phyloP scores from a whole-genome alignment of 2,797 vertebrate species.

The Manis javanica region DNA sequence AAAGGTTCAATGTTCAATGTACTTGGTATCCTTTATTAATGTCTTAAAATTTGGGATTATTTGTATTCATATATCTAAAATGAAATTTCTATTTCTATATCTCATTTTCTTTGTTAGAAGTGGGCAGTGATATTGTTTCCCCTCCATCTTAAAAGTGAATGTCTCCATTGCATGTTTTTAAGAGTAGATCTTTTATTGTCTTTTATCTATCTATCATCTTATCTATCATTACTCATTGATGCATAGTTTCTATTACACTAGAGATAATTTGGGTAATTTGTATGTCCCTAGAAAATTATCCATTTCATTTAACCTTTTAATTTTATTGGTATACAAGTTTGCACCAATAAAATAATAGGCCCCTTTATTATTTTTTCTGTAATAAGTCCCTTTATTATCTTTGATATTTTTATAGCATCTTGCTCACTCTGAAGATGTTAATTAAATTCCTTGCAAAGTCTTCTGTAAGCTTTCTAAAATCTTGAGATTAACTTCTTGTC shows the following conservation, averaged over 20 bases:
- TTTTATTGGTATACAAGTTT: neutral
- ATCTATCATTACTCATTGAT: neutral
- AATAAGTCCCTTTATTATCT: neutral
- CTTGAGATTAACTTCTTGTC: neutral
- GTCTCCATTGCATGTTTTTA: neutral
- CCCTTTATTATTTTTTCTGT: neutral
- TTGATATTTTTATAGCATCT: neutral
- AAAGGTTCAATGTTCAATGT: neutral
- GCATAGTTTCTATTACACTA: neutral
- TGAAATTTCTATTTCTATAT: neutral
- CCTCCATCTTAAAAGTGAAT: neutral
- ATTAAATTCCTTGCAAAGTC: neutral
- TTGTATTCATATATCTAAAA: neutral
- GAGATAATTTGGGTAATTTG: neutral
- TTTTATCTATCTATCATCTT: neutral
- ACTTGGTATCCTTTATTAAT: neutral
- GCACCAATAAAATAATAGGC: neutral
- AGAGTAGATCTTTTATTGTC: neutral
- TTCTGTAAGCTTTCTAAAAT: neutral
- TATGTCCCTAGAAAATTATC: neutral
- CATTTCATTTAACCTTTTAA: neutral
- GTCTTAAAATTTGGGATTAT: neutral
- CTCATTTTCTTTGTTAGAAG: neutral
- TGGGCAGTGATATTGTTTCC: neutral
- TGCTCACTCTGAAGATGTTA: neutral